Evolutionary conservation across 2,113 vertebrate species (phyloP).

Genomic region (Brachypodius melanocephalos): DNA sequence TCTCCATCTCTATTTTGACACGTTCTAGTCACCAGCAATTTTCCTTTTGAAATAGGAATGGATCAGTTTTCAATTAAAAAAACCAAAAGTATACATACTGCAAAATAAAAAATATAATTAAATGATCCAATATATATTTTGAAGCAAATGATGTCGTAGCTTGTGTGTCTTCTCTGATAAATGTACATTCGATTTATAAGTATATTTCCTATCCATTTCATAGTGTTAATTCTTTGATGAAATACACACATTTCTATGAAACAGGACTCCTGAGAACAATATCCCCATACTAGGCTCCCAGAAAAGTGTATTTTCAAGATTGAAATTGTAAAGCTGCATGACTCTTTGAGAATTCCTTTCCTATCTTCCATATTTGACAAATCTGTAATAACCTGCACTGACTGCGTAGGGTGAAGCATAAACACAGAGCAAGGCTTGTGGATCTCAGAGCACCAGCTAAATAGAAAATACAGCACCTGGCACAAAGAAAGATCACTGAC

Average conservation of each 20-base stretch:
- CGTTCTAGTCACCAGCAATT: not conserved
- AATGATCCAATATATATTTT: not conserved
- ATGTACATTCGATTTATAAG: not conserved
- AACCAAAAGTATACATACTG: not conserved
- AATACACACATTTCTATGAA: not conserved
- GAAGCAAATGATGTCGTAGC: not conserved
- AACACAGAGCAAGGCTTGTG: rapidly evolving
- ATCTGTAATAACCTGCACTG: not conserved
- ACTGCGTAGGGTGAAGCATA: not conserved
- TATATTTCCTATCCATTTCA: not conserved
- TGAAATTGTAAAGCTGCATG: not conserved
- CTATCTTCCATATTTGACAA: not conserved
- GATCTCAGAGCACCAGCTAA: not conserved
- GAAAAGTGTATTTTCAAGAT: not conserved
- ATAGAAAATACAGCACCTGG: not conserved
- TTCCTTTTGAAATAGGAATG: not conserved
- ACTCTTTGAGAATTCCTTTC: not conserved
- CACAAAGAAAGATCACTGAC: not conserved
- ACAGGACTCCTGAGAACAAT: not conserved
- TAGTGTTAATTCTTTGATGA: not conserved
- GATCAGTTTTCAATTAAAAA: not conserved
- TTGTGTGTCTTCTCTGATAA: not conserved
- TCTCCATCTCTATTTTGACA: not conserved
- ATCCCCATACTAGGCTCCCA: not conserved
- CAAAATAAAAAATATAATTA: not conserved